Base-by-base conservation (phyloP, 2,888 invertebrate species). In the Belgica antarctica region DNA sequence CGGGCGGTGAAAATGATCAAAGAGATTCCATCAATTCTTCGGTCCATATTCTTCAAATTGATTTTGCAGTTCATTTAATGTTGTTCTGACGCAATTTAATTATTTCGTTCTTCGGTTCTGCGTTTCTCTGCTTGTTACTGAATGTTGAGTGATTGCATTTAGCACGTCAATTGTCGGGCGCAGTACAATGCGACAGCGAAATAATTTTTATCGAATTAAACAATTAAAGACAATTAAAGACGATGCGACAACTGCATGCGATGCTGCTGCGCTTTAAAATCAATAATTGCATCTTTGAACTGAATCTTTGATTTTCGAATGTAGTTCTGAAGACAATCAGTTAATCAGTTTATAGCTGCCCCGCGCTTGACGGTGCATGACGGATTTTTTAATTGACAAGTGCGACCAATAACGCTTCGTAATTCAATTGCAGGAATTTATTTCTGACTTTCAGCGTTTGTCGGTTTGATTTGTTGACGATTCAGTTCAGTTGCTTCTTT, bases 41-140 rank as follows among this genome's bases (percentile, higher is more conserved):
- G 22, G 24, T 22, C 7, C 12, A 66, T 47, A 66, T 66, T 68
- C 68, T 68, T 68, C 47, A 68, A 57, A 68, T 68, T 68, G 68
- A 68, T 68, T 68, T 68, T 68, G 57, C 31, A 68, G 68, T 68
- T 52, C 68, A 68, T 68, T 68, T 57, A 68, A 68, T 31, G 41
- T 25, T 57, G n/a, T n/a, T n/a, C n/a, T n/a, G 52, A 31, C 57
- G 34, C 68, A 52, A 28, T 68, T 57, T 34, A 68, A 57, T 57
- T 57, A 68, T 68, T n/a, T 57, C 31, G 34, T 57, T 25, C 31
- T 27, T 34, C 57, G 52, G 34, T 8, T 2, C 28, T 17, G 25
- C 22, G 25, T 15, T 10, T 59, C 27, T 52, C 7, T 52, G 52
- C 22, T 52, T 22, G 17, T 22, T 10, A 59, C 27, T n/a, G 27